Percentiles rank a stretch among this genome's conserved stretches.
These are phyloP conservation scores for Furcifer pardalis DNA, from an alignment of 2,797 vertebrate genomes.

Conservation along the genomic window DNA sequence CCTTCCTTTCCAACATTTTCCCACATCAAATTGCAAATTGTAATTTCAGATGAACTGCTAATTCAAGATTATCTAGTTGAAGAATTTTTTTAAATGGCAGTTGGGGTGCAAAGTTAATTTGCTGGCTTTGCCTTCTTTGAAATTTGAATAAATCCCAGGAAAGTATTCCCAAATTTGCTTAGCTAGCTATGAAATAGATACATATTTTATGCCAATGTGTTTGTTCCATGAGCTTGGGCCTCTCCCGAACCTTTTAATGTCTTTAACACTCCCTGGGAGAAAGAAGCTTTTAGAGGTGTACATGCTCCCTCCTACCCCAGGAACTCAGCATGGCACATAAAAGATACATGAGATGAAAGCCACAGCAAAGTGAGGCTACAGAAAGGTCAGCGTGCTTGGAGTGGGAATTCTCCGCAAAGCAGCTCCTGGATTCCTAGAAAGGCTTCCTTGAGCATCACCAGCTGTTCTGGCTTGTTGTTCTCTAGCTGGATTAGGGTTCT, in stretches of 20 bases:
- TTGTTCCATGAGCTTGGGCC: not conserved
- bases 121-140: not conserved
- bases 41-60: not conserved
- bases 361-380: not conserved
- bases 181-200: not conserved
- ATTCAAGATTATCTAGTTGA: not conserved
- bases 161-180: not conserved
- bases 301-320: not conserved
- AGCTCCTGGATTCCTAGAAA: not conserved
- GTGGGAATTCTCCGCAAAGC: not conserved
- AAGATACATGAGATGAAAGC: not conserved
- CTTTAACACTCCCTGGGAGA: not conserved
- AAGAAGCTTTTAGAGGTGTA: rapidly evolving
- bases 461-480: not conserved
- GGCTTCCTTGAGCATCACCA: not conserved
- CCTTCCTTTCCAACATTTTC: not conserved
- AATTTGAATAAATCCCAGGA: not conserved
- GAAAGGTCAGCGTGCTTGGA: not conserved
- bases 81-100: not conserved
- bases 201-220: not conserved
- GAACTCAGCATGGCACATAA: not conserved
- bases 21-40: not conserved
- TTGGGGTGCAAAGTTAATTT: not conserved
- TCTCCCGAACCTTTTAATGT: not conserved
- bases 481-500: not conserved